Base-by-base conservation (phyloP, 1,140 invertebrate genomes). In the Drosophila persimilis region DNA sequence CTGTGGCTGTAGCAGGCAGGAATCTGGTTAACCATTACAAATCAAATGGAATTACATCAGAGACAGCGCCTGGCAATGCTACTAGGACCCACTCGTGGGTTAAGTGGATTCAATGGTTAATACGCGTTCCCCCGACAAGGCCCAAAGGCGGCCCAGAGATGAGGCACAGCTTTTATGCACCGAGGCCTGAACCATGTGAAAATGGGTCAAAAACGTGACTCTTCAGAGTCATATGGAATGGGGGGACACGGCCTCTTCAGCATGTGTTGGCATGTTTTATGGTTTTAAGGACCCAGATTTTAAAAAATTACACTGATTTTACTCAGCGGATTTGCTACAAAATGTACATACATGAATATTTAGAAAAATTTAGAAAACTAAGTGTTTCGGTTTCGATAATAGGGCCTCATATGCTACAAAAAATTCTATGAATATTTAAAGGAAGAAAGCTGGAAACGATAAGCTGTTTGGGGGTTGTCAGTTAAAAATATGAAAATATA, bases 181-280 rank as follows among this genome's bases (percentile, higher is more conserved):
- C 41, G 24, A 45, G 44, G 9, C 47, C 41, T 11, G 17, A 52
- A 69, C 52, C 26, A 70, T 70, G 66, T 69, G 64, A 70, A 70
- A 70, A 70, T 70, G 66, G 66, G 66, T 70, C 66, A 70, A 70
- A 70, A 70, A 70, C 66, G 66, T 70, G 66, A 70, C 64, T 70
- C 66, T 70, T 70, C 44, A 48, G 52, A 64, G 52, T 50, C 44
- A 57, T 13, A 29, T 41, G 35, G 55, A 15, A 13, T 15, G 54
- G 41, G 41, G 59, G 45, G 31, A 26, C 26, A 48, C 15, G 44
- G 13, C 13, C 35, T 13, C 35, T 39, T 39, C 35, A 39, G 35
- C 35, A 39, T 39, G 35, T 39, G 35, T 39, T 39, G 35, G 35
- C 35, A 39, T 39, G 11, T 39, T 39, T 39, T 39, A 39, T 39